Percentiles rank a stretch among this genome's conserved stretches.
phyloP scores from a whole-genome alignment of 2,888 invertebrate species.

The Coelinius sp. region DNA sequence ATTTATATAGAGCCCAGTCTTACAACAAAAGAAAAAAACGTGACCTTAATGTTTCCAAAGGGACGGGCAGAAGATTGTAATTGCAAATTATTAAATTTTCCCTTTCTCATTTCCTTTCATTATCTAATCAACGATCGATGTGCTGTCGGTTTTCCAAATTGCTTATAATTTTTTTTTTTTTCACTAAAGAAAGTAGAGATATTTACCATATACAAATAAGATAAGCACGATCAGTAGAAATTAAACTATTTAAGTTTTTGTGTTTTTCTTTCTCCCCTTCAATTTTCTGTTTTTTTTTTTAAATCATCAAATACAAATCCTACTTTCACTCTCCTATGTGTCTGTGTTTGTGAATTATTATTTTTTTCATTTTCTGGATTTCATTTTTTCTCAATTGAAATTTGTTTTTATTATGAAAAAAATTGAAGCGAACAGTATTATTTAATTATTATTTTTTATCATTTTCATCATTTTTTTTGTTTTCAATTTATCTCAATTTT shows the following conservation, averaged over 20 bases:
- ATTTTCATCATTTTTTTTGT: conserved; percentile 39
- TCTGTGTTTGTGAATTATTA: conserved; percentile 44
- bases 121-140: conserved; percentile 5
- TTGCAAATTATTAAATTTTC: conserved; percentile 63
- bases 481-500: conserved; percentile 59
- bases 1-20: conserved; percentile 71
- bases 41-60: conserved; percentile 67
- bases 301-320: conserved; percentile 68
- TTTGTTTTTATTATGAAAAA: conserved; percentile 60
- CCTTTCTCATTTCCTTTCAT: conserved; percentile 44
- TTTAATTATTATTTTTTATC: conserved; percentile 52
- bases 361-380: conserved; percentile 54
- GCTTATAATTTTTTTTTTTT: too few species aligned
- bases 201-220: conserved; percentile 64
- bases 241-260: conserved; percentile 63
- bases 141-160: conserved; percentile 4
- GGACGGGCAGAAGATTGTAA: conserved; percentile 69
- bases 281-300: conserved; percentile 5
- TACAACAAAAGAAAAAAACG: conserved; percentile 64
- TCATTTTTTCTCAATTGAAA: conserved; percentile 47
- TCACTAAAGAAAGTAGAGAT: conserved; percentile 68
- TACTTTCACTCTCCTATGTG: conserved; percentile 69
- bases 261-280: background rate
- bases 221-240: conserved; percentile 69
- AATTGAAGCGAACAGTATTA: conserved; percentile 67